Evolutionary conservation across 2,888 invertebrate genomes (phyloP), one percentile per base, ranked within the genome.

Genomic region (Coleophora deauratella): DNA sequence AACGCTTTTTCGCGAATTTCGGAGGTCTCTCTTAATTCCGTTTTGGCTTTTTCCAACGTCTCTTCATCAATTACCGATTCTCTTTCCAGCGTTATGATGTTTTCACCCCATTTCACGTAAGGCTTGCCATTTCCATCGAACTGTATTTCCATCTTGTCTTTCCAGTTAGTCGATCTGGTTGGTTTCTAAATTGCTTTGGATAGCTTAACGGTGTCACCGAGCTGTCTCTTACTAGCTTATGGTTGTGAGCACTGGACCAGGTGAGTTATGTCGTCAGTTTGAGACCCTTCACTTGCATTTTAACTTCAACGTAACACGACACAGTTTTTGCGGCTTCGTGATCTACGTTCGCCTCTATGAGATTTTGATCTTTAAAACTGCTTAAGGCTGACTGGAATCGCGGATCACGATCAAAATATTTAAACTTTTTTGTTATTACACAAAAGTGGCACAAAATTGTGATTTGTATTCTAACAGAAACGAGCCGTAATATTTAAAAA

Each of bases 21-120:
- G 0, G 91, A 90, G 0, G 89, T 88, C 70, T 95, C 94, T 44
- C 93, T 80, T 11, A 94, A 72, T 61, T 95, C 93, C 11, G 69
- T 82, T 53, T 79, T 79, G 0, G 94, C 93, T 54, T 89, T 91
- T 60, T 91, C 88, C 37, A 75, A 56, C 12, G 84, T 87, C 54
- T 78, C 76, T 27, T 88, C 87, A 34, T 89, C 88, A 0, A 75
- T 75, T 8, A 89, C 65, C 0, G 89, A 88, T 14, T 87, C 87
- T 13, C 88, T 79, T 51, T 94, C 93, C 49, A 93, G 69, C 44
- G 87, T 79, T 37, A 94, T 85, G 42, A 75, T 76, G 15, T 81
- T 76, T 15, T 81, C 75, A 9, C 91, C 92, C 62, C 92, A 74
- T 65, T 88, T 87, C 28, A 91, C 85, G 61, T 79, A 91, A 1